Base-by-base conservation (phyloP, 1,140 invertebrate genomes). In the Sarcophaga peregrina region DNA sequence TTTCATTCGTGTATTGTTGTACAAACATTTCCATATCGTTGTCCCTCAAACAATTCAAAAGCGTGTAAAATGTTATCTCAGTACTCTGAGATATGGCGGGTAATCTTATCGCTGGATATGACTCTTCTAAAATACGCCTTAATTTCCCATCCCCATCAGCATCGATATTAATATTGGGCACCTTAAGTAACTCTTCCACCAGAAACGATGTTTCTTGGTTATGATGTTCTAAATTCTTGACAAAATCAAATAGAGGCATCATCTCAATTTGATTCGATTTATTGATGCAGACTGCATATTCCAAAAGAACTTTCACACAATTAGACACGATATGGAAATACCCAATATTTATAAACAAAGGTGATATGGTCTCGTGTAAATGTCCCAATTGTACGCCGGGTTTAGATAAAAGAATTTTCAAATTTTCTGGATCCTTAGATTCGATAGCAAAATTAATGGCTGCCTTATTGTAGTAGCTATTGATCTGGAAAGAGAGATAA, bases 391-490 rank as follows among this genome's bases (percentile, higher is more conserved):
- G 90, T n/a, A 94, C 91, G 81, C 91, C 90, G 8, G 91, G 90
- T 37, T 92, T 86, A 13, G 92, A 87, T 17, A 95, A 85, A 9
- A 96, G 87, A 5, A 87, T 85, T 46, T 87, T 85, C 7, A 96
- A 83, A 11, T 92, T 92, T 7, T 92, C 87, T 3, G 90, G 86
- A 86, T 94, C 92, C 54, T 92, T 91, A 2, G 90, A 91, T 86
- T 94, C 92, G 1, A 92, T 91, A 0, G 94, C 94, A 82, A 94
- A 94, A 89, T 95, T 95, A 54, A 96, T 91, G 0, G 94, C 93
- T 2, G 92, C 92, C 84, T 93, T 93, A 50, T 93, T 92, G 6
- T 93, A 91, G 3, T 86, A 87, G 10, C 78, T 72, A 83, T 88
- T 90, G 45, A 88, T 83, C 89, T 90, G 83, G 25, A 82, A 80